Conservation (phyloP, 2,797 vertebrate species). For the Microcaecilia unicolor region DNA sequence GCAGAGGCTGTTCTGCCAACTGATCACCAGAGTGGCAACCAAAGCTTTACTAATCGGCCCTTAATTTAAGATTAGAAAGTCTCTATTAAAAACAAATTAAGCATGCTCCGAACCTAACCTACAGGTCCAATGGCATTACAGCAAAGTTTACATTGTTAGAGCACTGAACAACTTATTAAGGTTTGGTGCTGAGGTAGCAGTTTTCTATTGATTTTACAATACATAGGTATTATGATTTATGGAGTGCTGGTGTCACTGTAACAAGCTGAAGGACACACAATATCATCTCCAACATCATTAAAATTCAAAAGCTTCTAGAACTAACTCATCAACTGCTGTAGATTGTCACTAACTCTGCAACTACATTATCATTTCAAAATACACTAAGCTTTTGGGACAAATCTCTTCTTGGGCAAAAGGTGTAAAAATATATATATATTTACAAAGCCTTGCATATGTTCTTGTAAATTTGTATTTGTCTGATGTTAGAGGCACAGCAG, state of each 20-base stretch:
- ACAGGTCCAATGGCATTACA: conserved; percentile 84
- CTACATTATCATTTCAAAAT: conserved; percentile 37
- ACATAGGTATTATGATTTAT: conserved; percentile 99
- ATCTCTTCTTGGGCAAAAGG: conserved; percentile 19
- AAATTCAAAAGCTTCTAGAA: conserved; percentile 99
- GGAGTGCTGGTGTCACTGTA: conserved; percentile 99
- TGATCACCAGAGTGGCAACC: conserved; percentile 93
- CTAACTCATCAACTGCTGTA: conserved; percentile 90
- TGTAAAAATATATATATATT: no score
- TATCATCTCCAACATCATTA: conserved; percentile 99
- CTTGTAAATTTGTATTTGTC: no score
- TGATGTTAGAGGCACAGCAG: no score
- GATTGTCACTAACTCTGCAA: conserved; percentile 76
- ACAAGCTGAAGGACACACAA: conserved; percentile 99
- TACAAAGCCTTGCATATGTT: no score
- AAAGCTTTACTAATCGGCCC: conserved; percentile 94
- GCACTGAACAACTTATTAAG: conserved; percentile 94
- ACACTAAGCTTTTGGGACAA: conserved; percentile 26
- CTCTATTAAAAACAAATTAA: conserved; percentile 99
- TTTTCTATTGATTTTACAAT: conserved; percentile 99
- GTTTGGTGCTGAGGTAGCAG: conserved; percentile 96
- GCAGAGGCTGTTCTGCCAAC: conserved; percentile 88
- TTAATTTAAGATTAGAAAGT: conserved; percentile 97
- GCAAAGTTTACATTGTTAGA: conserved; percentile 95
- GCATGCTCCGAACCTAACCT: conserved; percentile 92